Evolutionary conservation across 2,888 invertebrate genomes (phyloP).

Genomic region (Caenorhabditis drosophilae): DNA sequence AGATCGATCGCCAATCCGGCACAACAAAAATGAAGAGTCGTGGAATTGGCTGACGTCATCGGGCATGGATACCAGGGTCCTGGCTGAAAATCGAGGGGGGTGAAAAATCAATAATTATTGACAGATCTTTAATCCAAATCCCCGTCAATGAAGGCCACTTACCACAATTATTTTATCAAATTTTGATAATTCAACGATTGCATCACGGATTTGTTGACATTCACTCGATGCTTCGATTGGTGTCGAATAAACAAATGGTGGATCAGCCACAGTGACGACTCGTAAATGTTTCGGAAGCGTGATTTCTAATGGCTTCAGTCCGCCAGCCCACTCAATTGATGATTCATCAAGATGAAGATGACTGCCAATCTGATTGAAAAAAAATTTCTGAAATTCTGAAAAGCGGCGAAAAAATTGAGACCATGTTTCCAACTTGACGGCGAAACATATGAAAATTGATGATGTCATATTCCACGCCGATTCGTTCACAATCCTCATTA

Average conservation of each 20-base stretch:
- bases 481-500: constrained; percentile 40
- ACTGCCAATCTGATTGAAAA: constrained; percentile 18
- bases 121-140: no score
- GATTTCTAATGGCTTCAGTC: constrained; percentile 58
- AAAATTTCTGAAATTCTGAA: constrained; percentile 8
- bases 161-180: constrained; percentile 43
- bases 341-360: constrained; percentile 50
- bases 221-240: constrained; percentile 36
- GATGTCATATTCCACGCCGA: constrained; percentile 49
- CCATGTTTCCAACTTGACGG: constrained; percentile 49
- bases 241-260: constrained; percentile 63
- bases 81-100: no score
- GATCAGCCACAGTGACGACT: constrained; percentile 59
- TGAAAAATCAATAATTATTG: no score
- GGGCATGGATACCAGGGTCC: constrained; percentile 65
- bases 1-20: constrained; percentile 64
- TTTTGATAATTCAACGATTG: constrained; percentile 32
- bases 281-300: constrained; percentile 61
- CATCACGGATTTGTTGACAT: constrained; percentile 48
- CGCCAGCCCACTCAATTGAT: constrained; percentile 56
- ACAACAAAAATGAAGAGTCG: constrained; percentile 59
- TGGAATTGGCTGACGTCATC: constrained; percentile 22
- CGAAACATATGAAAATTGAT: constrained; percentile 43
- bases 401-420: constrained; percentile 3
- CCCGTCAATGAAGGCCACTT: no score